phyloP scores from a whole-genome alignment of 1,140 invertebrate species.

The Musca domestica region DNA sequence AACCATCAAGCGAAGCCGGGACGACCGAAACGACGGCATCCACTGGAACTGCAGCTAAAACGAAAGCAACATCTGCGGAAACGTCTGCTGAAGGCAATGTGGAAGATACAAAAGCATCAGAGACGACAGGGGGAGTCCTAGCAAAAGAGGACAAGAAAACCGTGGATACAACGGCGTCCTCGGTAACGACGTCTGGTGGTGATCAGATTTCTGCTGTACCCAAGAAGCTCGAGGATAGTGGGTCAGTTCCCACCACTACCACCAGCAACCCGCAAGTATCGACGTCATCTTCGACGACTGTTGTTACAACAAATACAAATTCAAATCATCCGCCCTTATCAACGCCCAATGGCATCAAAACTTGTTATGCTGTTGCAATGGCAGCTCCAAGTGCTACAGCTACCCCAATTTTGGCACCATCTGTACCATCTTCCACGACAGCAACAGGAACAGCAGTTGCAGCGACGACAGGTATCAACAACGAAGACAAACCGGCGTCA shows the following conservation, averaged over 20 bases:
- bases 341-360: slow-evolving; percentile 29
- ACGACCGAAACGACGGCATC: slow-evolving; percentile 24
- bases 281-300: background rate
- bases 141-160: slow-evolving; percentile 24
- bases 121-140: background rate
- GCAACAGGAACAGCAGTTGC: slow-evolving; percentile 6
- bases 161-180: slow-evolving; percentile 32
- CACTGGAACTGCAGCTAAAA: slow-evolving; percentile 25
- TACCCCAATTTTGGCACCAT: background rate
- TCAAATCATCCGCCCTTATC: slow-evolving; percentile 15
- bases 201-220: slow-evolving; percentile 4
- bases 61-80: slow-evolving; percentile 24
- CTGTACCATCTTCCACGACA: too few species aligned
- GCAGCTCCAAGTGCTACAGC: background rate
- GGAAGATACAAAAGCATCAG: slow-evolving; percentile 19
- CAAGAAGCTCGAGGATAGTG: background rate
- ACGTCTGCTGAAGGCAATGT: slow-evolving; percentile 12
- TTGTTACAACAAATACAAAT: background rate
- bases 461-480: background rate
- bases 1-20: background rate
- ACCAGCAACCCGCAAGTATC: background rate
- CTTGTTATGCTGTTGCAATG: slow-evolving; percentile 25
- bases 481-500: background rate
- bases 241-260: slow-evolving; percentile 1
- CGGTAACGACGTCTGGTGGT: slow-evolving; percentile 23